A percentile compares a stretch with the other conserved stretches of the same genome.
Conservation (phyloP, 2,113 vertebrate species). For the Erinaceus europaeus region DNA sequence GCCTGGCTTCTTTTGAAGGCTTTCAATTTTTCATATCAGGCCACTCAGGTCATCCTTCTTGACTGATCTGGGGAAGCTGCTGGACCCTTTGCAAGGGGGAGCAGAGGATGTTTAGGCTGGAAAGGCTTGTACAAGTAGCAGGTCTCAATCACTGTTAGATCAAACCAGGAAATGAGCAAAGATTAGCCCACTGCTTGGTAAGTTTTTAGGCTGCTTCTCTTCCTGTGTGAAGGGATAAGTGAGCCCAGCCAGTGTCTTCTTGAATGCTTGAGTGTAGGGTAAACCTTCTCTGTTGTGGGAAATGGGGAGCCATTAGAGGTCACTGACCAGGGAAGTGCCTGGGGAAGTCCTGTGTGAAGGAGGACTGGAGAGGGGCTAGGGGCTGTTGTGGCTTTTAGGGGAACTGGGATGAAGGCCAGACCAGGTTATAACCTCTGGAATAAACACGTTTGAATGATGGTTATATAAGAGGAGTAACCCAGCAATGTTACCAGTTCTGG, state of each 20-base stretch:
- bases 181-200: neutral
- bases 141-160: too few relatives aligned
- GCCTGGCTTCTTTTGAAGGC: slow-evolving; percentile 55
- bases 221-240: neutral
- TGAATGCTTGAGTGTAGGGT: neutral
- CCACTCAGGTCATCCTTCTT: neutral
- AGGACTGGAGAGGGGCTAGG: neutral
- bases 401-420: neutral
- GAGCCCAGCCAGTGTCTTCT: neutral
- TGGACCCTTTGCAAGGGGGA: too few relatives aligned
- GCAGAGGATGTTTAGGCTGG: neutral
- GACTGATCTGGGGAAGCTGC: too few relatives aligned
- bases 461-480: too few relatives aligned
- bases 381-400: neutral
- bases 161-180: neutral
- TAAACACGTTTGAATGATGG: neutral
- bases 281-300: neutral
- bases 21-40: neutral
- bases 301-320: neutral
- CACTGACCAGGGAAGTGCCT: neutral
- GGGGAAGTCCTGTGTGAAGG: neutral
- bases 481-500: too few relatives aligned
- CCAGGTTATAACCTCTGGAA: neutral
- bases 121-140: neutral
- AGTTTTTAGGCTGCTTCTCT: neutral